phyloP scores from a whole-genome alignment of 1,140 invertebrate species.

The Cataglyphis hispanica region DNA sequence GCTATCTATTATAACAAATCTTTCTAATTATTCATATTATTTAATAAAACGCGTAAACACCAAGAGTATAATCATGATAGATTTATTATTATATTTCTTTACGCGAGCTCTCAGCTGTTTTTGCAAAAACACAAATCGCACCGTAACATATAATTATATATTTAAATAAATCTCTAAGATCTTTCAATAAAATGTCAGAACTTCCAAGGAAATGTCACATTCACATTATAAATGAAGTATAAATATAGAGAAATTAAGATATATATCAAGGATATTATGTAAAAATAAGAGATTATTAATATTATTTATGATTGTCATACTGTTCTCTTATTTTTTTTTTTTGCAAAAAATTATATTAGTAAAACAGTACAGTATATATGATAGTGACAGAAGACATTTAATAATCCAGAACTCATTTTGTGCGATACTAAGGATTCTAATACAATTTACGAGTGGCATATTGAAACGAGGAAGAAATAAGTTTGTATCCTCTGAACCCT shows the following conservation, averaged over 20 bases:
- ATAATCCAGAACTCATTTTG: constrained; percentile 35
- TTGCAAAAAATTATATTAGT: constrained; percentile 41
- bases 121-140: too few relatives aligned
- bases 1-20: constrained; percentile 15
- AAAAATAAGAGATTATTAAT: neutral
- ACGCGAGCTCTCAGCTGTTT: too few relatives aligned
- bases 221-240: neutral
- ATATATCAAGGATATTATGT: constrained; percentile 3
- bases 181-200: neutral
- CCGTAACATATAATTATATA: neutral
- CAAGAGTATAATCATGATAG: neutral
- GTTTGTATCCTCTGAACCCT: constrained; percentile 56
- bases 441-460: constrained; percentile 63
- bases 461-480: constrained; percentile 65
- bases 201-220: neutral
- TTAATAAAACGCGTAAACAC: neutral
- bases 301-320: constrained; percentile 9
- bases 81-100: neutral
- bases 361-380: neutral
- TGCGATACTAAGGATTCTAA: neutral
- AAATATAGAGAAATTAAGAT: constrained; percentile 26
- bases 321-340: constrained; percentile 51
- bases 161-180: neutral
- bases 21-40: constrained; percentile 12
- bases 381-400: neutral